Base-by-base conservation (phyloP, 2,113 vertebrate species). In the Notothenia rossii region DNA sequence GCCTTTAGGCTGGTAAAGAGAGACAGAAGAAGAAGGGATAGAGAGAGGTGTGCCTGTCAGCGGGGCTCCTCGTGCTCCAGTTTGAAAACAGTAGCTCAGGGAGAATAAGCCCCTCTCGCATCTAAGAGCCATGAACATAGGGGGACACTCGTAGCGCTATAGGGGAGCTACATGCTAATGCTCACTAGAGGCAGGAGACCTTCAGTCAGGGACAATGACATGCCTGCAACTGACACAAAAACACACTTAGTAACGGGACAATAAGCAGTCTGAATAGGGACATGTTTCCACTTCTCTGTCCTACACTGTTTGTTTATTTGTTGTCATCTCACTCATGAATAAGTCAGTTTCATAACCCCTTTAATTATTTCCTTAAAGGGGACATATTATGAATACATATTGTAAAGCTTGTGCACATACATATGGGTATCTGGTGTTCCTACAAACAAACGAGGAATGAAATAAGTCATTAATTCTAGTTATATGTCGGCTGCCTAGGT, bases 31-130 rank as follows among this genome's bases (percentile, higher is more conserved):
- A 40, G 40, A 10, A 36, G 66, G 75, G 36, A 77, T 14, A 73
- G 77, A 79, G 29, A 65, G 86, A 81, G 87, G 72, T 70, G 12
- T 78, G 67, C 89, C 91, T 82, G 70, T 86, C 85, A 79, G 94
- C 87, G 91, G 92, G 87, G 82, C 61, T 77, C 63, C 83, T 72
- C 60, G 85, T 94, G 91, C 79, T 92, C 70, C 79, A 86, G 88
- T 87, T 93, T 95, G 95, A 94, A 95, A 95, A 95, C 92, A 71
- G 74, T 89, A 84, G 89, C 77, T 86, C 82, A 88, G 83, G 36
- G 70, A 83, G 88, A 92, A 83, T 86, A 89, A 83, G 79, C 72
- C 84, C 60, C 55, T 81, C 77, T 90, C 46, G n/a, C 77, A 78
- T 86, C 75, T 75, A 67, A 88, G 72, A 69, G 58, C 22, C 71